Percentiles rank a stretch among this genome's conserved stretches.
phyloP scores from a whole-genome alignment of 2,113 vertebrate genomes.

The Indri indri region DNA sequence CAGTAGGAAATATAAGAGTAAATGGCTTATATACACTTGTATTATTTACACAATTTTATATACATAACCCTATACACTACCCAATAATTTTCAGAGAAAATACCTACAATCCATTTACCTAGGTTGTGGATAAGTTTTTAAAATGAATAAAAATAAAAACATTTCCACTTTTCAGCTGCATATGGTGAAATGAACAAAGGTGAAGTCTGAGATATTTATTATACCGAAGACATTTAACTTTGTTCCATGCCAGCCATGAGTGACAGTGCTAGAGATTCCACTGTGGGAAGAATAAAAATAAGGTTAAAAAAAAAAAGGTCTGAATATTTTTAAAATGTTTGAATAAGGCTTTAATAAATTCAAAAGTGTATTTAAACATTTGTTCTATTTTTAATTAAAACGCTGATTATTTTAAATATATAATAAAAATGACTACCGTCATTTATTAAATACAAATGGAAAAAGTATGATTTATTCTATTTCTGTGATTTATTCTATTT shows the following conservation, averaged over 20 bases:
- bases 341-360: constrained; percentile 5
- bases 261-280: constrained; percentile 97
- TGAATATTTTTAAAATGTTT: constrained; percentile 9
- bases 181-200: background rate
- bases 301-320: background rate
- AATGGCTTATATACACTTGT: background rate
- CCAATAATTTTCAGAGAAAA: background rate
- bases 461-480: background rate
- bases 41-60: constrained; percentile 37
- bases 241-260: constrained; percentile 98
- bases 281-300: constrained; percentile 82
- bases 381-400: constrained; percentile 1
- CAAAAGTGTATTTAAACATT: background rate
- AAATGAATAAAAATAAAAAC: background rate
- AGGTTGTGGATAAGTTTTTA: background rate
- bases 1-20: background rate
- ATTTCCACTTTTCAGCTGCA: background rate
- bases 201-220: background rate
- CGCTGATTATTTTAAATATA: background rate
- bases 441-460: constrained; percentile 1
- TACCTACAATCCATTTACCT: background rate
- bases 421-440: background rate
- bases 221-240: constrained; percentile 77
- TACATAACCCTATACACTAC: background rate
- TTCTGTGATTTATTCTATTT: background rate